phyloP scores from a whole-genome alignment of 1,140 invertebrate genomes.

The Bemisia tabaci region DNA sequence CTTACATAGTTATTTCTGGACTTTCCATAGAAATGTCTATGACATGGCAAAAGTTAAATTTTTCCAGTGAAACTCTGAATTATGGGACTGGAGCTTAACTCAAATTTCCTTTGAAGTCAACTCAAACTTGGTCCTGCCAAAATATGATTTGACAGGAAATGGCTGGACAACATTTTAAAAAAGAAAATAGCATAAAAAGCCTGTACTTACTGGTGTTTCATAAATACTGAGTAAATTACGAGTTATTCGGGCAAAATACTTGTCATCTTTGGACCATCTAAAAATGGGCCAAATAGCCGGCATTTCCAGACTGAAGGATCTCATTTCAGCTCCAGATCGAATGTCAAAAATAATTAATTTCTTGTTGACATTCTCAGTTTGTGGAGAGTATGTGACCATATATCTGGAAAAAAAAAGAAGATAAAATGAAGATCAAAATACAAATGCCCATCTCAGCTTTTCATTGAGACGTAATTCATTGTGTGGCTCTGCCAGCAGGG shows the following conservation, averaged over 20 bases:
- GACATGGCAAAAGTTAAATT: too few relatives aligned
- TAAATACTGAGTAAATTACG: conserved; percentile 80
- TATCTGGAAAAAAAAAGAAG: conserved; percentile 40
- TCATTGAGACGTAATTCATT: too few relatives aligned
- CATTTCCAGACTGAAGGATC: conserved; percentile 75
- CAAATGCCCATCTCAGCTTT: too few relatives aligned
- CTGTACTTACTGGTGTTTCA: conserved; percentile 64
- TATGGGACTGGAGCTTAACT: too few relatives aligned
- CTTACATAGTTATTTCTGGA: too few relatives aligned
- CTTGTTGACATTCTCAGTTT: conserved; percentile 48
- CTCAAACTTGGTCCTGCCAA: too few relatives aligned
- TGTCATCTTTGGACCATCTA: conserved; percentile 94
- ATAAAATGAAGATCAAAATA: conserved; percentile 9
- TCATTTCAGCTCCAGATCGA: conserved; percentile 76
- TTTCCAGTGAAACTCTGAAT: too few relatives aligned
- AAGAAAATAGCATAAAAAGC: background rate
- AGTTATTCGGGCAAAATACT: conserved; percentile 86
- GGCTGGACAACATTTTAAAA: conserved; percentile 1
- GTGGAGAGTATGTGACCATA: conserved; percentile 78
- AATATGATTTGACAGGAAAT: too few relatives aligned
- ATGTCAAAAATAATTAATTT: conserved; percentile 90
- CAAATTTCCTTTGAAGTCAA: too few relatives aligned
- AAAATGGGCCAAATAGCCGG: conserved; percentile 82
- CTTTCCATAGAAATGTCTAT: too few relatives aligned
- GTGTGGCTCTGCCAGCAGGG: too few relatives aligned